Evolutionary conservation across 2,113 vertebrate species (phyloP).

Genomic region (Telmatochromis sp.): DNA sequence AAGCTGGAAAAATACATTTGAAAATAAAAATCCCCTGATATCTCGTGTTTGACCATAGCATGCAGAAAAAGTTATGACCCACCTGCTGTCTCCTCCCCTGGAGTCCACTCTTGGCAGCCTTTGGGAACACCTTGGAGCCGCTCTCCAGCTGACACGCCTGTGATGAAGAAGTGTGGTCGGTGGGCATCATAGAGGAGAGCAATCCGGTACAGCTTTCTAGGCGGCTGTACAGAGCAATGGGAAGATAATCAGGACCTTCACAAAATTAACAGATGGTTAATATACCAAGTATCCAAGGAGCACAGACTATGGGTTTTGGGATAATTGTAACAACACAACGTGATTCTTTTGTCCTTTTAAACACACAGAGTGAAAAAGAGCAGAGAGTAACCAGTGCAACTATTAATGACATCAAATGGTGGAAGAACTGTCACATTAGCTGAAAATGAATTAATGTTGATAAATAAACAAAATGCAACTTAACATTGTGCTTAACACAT

Average conservation of each 20-base stretch:
- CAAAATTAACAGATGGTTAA: not conserved
- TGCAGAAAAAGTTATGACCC: not conserved
- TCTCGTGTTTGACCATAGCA: not conserved
- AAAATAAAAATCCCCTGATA: not conserved
- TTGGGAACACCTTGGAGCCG: slow-evolving; percentile 83
- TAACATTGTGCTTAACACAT: not conserved
- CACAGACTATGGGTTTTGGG: not conserved
- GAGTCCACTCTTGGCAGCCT: slow-evolving; percentile 92
- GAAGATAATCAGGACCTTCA: not conserved
- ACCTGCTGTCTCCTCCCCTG: slow-evolving; percentile 68
- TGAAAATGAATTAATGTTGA: not conserved
- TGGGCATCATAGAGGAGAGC: slow-evolving; percentile 97
- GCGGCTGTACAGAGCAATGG: slow-evolving; percentile 73
- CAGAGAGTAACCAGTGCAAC: not conserved
- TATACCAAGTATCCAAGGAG: not conserved
- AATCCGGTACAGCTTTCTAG: slow-evolving; percentile 87
- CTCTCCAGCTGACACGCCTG: slow-evolving; percentile 86
- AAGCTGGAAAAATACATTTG: not conserved
- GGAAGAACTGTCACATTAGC: not conserved
- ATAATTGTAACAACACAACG: not conserved
- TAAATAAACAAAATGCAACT: not conserved
- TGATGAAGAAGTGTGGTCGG: slow-evolving; percentile 94
- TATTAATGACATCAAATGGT: not conserved
- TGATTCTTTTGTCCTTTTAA: not conserved
- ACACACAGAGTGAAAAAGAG: not conserved